These are phyloP conservation scores for Acanthochromis polyacanthus DNA, from an alignment of 2,113 vertebrate genomes.

Conservation along the genomic window DNA sequence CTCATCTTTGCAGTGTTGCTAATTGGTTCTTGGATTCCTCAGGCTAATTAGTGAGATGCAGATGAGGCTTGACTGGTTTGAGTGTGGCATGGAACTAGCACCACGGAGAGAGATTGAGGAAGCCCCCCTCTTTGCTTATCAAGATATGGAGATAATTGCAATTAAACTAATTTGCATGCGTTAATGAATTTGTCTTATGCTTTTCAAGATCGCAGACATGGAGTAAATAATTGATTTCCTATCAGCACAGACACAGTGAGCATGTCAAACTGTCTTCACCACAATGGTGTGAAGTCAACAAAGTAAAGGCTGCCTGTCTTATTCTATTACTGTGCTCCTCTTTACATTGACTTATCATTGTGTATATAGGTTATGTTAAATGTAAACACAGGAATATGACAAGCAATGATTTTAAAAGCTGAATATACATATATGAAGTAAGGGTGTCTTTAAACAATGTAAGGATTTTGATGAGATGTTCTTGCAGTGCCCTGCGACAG, in stretches of 20 bases:
- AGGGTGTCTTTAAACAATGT: no score
- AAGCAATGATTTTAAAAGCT: background rate
- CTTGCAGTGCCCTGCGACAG: no score
- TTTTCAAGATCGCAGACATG: slow-evolving; percentile 62
- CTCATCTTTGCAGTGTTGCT: slow-evolving; percentile 40
- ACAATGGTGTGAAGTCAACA: slow-evolving; percentile 17
- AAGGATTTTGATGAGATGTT: no score
- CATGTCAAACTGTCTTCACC: slow-evolving; percentile 30
- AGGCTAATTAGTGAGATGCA: slow-evolving; percentile 79
- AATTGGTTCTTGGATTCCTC: slow-evolving; percentile 78
- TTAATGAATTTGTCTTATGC: slow-evolving; percentile 78
- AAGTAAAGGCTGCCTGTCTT: slow-evolving; percentile 1
- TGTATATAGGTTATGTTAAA: no score
- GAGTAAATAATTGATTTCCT: slow-evolving; percentile 74
- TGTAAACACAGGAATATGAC: background rate
- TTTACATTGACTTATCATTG: slow-evolving; percentile 6
- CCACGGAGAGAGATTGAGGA: slow-evolving; percentile 60
- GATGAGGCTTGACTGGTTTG: slow-evolving; percentile 76
- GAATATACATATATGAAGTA: background rate
- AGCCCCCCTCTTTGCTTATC: slow-evolving; percentile 65
- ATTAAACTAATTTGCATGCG: slow-evolving; percentile 81
- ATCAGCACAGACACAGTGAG: slow-evolving; percentile 53
- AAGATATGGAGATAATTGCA: slow-evolving; percentile 81
- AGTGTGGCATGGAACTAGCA: slow-evolving; percentile 69
- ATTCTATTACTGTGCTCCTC: background rate